phyloP scores from a whole-genome alignment of 1,140 invertebrate species.

The Neodiprion fabricii region DNA sequence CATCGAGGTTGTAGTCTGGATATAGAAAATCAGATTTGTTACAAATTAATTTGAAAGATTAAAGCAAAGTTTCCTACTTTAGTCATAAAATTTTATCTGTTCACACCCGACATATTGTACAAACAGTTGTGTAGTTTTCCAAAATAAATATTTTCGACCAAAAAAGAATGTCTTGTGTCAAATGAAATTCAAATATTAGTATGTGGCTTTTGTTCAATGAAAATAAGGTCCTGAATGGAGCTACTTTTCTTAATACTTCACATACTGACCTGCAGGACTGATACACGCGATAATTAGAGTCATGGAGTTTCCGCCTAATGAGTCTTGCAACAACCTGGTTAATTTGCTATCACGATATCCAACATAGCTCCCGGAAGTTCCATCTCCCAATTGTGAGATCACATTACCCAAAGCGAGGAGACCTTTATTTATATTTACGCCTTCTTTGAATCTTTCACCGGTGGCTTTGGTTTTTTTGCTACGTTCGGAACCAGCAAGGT shows the following conservation, averaged over 20 bases:
- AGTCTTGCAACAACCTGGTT: constrained; percentile 90
- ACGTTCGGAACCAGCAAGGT: constrained; percentile 92
- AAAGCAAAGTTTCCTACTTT: background rate
- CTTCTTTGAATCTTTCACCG: constrained; percentile 91
- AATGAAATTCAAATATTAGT: background rate
- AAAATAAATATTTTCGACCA: too few relatives aligned
- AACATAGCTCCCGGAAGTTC: constrained; percentile 72
- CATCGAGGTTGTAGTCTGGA: constrained; percentile 82
- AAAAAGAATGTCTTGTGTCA: too few relatives aligned
- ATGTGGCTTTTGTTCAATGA: too few relatives aligned
- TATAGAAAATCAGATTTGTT: constrained; percentile 5
- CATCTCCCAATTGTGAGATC: constrained; percentile 86
- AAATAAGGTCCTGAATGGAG: too few relatives aligned
- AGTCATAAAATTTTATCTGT: too few relatives aligned
- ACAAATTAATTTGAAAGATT: constrained; percentile 7
- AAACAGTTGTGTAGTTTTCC: too few relatives aligned
- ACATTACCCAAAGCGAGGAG: constrained; percentile 91
- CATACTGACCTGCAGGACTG: constrained; percentile 73
- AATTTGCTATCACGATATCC: constrained; percentile 92
- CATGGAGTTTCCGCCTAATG: constrained; percentile 89
- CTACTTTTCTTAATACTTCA: too few relatives aligned
- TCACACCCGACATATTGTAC: too few relatives aligned
- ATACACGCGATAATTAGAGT: constrained; percentile 95
- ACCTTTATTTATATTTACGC: constrained; percentile 93
- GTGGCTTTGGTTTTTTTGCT: constrained; percentile 91